Evolutionary conservation across 2,888 invertebrate species (phyloP).

Genomic region (Lasiommata megera): DNA sequence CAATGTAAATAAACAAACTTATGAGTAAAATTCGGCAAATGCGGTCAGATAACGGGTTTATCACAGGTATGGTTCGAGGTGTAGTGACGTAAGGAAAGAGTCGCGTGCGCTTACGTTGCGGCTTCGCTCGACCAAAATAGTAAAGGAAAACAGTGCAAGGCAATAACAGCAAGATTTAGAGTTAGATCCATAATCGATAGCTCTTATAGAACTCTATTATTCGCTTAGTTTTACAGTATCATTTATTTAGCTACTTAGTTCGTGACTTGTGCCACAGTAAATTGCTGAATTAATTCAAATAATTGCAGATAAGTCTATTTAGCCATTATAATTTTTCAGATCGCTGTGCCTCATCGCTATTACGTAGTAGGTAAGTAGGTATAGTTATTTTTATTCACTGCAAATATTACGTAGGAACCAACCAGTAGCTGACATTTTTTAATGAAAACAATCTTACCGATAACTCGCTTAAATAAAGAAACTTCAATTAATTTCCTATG

Average conservation of each 20-base stretch:
- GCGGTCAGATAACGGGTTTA: constrained; percentile 41
- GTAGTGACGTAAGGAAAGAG: constrained; percentile 29
- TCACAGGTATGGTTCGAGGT: constrained; percentile 27
- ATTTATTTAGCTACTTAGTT: neutral
- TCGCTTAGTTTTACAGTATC: too few relatives aligned
- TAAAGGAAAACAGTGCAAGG: constrained; percentile 24
- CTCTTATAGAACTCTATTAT: too few relatives aligned
- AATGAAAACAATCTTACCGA: constrained; percentile 25
- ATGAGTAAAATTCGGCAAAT: constrained; percentile 35
- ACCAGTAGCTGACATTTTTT: neutral
- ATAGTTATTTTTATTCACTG: neutral
- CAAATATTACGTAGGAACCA: neutral
- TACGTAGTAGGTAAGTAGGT: neutral
- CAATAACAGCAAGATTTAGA: neutral
- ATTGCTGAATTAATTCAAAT: neutral
- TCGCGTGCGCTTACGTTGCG: constrained; percentile 21
- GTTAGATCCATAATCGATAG: too few relatives aligned
- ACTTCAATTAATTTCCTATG: constrained; percentile 11
- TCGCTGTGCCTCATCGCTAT: neutral
- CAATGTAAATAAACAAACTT: constrained; percentile 22
- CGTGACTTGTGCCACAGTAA: neutral
- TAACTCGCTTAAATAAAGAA: constrained; percentile 10
- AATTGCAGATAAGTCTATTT: neutral
- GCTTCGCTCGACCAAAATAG: constrained; percentile 26
- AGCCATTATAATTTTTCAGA: neutral